A percentile compares a stretch with the other conserved stretches of the same genome.
phyloP scores from a whole-genome alignment of 2,888 invertebrate genomes.

The Cosmorhoe ocellata region DNA sequence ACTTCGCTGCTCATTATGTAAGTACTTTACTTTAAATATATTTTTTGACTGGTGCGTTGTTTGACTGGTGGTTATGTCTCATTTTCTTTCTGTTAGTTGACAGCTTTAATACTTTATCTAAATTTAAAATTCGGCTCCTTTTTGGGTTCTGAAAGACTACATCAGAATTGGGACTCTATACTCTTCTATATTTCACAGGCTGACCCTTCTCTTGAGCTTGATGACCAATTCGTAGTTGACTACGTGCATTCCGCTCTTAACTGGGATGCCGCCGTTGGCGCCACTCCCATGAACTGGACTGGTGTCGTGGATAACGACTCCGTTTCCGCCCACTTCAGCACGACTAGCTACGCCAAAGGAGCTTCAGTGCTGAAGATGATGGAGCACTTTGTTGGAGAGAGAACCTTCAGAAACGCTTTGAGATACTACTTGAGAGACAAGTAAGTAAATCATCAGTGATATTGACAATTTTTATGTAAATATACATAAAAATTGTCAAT shows the following conservation, averaged over 20 bases:
- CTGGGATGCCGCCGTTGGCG: slow-evolving; percentile 76
- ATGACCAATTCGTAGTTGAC: slow-evolving; percentile 85
- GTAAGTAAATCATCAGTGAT: slow-evolving; percentile 57
- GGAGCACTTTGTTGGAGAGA: slow-evolving; percentile 82
- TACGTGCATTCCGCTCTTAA: slow-evolving; percentile 85
- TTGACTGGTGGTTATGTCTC: too few species aligned
- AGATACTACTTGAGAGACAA: slow-evolving; percentile 79
- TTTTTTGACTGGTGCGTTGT: too few species aligned
- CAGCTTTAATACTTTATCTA: too few species aligned
- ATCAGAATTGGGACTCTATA: background rate
- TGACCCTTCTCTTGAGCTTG: slow-evolving; percentile 60
- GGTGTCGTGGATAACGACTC: slow-evolving; percentile 79
- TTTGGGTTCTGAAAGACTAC: too few species aligned
- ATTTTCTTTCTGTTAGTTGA: too few species aligned
- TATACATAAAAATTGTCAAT: too few species aligned
- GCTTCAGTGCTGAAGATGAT: slow-evolving; percentile 85
- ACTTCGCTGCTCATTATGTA: slow-evolving; percentile 59
- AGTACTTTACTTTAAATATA: too few species aligned
- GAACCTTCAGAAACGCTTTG: slow-evolving; percentile 81
- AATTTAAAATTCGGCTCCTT: too few species aligned
- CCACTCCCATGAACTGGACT: slow-evolving; percentile 73
- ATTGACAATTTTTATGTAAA: too few species aligned
- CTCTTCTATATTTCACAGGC: slow-evolving; percentile 47
- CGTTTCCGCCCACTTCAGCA: slow-evolving; percentile 84
- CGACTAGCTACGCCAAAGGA: slow-evolving; percentile 87